phyloP scores from a whole-genome alignment of 2,797 vertebrate genomes.

The Enteromius thamalakanensis region DNA sequence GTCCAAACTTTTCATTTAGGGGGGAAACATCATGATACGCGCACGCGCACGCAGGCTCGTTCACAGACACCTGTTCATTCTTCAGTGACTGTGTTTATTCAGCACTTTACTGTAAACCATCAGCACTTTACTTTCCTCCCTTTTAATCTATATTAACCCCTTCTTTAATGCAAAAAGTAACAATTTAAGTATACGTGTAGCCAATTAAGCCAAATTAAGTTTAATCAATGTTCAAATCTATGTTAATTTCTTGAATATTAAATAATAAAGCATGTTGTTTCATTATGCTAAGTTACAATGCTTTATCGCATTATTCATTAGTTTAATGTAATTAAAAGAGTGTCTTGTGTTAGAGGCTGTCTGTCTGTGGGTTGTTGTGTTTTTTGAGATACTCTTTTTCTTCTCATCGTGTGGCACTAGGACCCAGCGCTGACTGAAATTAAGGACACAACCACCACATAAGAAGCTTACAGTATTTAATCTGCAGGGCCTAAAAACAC shows the following conservation, averaged over 20 bases:
- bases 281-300: not conserved
- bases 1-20: not conserved
- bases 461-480: slow-evolving; percentile 83
- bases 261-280: not conserved
- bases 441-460: slow-evolving; percentile 77
- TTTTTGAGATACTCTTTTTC: slow-evolving; percentile 41
- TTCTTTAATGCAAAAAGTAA: not conserved
- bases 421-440: slow-evolving; percentile 77
- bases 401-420: slow-evolving; percentile 67
- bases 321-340: not conserved
- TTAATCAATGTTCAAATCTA: too few species aligned
- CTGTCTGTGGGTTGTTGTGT: not conserved
- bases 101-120: too few species aligned
- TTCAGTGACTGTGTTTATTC: not conserved
- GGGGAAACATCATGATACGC: not conserved
- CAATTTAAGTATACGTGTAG: not conserved
- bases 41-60: not conserved
- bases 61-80: not conserved
- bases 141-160: not conserved
- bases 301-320: not conserved
- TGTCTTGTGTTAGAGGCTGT: not conserved
- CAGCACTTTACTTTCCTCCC: not conserved
- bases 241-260: not conserved
- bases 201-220: not conserved
- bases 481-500: slow-evolving; percentile 70